Evolutionary conservation across 2,888 invertebrate genomes (phyloP), one percentile per base, ranked within the genome.

Genomic region (Aphrophora alni): DNA sequence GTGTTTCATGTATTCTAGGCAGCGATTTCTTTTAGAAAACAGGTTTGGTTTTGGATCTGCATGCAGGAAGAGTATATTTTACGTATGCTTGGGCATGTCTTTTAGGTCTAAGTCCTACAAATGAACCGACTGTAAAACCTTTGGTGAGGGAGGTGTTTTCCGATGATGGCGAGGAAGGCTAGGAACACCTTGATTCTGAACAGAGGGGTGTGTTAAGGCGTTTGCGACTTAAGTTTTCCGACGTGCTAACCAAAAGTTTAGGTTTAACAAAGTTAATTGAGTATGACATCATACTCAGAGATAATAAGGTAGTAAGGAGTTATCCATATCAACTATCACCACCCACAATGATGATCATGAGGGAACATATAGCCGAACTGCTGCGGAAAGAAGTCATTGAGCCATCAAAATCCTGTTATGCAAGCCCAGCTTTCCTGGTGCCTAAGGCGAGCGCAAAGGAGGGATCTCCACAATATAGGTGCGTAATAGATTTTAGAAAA

Each of bases 331-430:
- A 51, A 70, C 27, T 68, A 8, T 33, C 28, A 21, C 26, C 77
- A 27, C 68, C 70, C 3, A 77, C 25, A 28, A 77, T 77, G 77
- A 28, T 4, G n/a, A 24, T 70, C 17, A 27, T 77, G 3, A 51
- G 70, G 28, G 17, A 26, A 12, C 59, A 69, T 3, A 21, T 77
- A 3, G 25, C 26, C 25, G 38, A 77, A 28, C 28, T 77, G 28
- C 27, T 77, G 3, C 28, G 27, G 21, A 33, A 77, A 28, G 77
- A 68, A 33, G 70, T 77, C n/a, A 77, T 77, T 21, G 77, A 77
- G 25, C 68, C 68, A 24, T 68, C 69, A 10, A 25, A 10, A 5
- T 77, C 77, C 12, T 21, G 21, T 33, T 77, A 77, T 51, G 8
- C 77, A 0, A 77, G 77, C 25, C 77, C 77, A 17, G 27, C 69